Conservation (phyloP, 2,888 invertebrate species). For the Acanthosepion esculentum region DNA sequence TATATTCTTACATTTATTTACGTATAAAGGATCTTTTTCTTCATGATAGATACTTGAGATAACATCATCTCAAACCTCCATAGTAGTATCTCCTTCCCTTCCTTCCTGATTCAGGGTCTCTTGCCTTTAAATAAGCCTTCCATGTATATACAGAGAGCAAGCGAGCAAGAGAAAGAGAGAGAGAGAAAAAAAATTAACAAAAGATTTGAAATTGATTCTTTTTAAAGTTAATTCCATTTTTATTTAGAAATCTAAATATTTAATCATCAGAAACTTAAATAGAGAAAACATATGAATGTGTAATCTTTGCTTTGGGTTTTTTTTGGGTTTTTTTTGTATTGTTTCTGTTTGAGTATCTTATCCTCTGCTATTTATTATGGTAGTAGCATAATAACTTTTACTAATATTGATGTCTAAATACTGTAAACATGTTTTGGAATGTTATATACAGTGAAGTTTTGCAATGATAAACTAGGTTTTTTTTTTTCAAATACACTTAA, state of each 20-base stretch:
- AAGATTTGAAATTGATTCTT: background rate
- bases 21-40: background rate
- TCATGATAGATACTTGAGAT: background rate
- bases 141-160: background rate
- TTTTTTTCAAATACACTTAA: background rate
- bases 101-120: background rate
- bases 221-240: background rate
- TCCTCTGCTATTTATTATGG: slow-evolving; percentile 8
- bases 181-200: background rate
- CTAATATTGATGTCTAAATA: background rate
- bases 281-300: no score
- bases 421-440: slow-evolving; percentile 33
- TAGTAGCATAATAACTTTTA: background rate
- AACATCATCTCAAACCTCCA: background rate
- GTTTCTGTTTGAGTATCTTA: background rate
- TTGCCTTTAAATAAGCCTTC: background rate
- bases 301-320: background rate
- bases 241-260: background rate
- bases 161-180: no score
- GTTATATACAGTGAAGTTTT: background rate
- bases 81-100: background rate
- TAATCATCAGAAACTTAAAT: background rate
- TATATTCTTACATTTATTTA: no score
- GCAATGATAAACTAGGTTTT: background rate
- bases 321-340: background rate